Evolutionary conservation across 2,113 vertebrate species (phyloP).

Genomic region (Sapajus apella): DNA sequence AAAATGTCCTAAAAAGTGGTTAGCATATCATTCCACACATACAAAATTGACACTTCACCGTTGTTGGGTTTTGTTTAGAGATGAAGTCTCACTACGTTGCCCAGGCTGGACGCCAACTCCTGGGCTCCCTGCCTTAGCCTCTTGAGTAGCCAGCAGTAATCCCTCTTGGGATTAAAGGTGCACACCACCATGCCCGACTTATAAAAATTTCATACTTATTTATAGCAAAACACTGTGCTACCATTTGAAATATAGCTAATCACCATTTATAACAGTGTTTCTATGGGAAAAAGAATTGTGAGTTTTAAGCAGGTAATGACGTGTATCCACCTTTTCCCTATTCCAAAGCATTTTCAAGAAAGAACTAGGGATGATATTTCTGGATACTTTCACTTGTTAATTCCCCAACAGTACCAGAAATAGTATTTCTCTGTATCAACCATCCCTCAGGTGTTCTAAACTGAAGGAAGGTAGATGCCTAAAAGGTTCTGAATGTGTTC

Average conservation of each 20-base stretch:
- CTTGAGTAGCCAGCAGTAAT: background rate
- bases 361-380: background rate
- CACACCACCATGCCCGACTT: background rate
- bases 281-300: background rate
- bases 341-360: constrained; percentile 4
- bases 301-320: background rate
- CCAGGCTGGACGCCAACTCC: background rate
- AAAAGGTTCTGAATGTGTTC: background rate
- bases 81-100: background rate
- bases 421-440: background rate
- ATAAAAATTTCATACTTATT: background rate
- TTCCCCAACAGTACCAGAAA: background rate
- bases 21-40: background rate
- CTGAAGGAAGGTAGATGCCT: background rate
- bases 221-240: background rate
- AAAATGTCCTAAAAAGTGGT: background rate
- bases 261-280: background rate
- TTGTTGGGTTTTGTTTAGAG: background rate
- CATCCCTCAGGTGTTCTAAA: background rate
- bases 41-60: background rate
- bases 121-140: background rate
- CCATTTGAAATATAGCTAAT: background rate
- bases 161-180: background rate
- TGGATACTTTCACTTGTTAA: background rate
- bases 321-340: background rate